These are phyloP conservation scores for Exocentrus adspersus DNA, from an alignment of 2,888 invertebrate genomes.

Conservation along the genomic window DNA sequence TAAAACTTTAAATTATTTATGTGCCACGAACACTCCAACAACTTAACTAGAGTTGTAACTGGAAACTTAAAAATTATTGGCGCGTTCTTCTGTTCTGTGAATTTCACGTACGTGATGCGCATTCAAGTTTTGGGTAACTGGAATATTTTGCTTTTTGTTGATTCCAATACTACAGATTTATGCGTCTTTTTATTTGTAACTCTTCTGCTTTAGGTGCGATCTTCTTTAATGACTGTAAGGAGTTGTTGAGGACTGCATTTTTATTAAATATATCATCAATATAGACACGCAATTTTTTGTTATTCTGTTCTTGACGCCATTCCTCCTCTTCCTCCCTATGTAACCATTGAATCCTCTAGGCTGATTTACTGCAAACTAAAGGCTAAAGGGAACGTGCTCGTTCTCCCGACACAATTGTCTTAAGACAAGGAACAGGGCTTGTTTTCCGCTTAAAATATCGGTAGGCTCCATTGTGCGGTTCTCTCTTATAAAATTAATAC, in stretches of 20 bases:
- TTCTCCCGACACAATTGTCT: slow-evolving; percentile 5
- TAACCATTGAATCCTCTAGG: not conserved
- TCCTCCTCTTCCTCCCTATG: not conserved
- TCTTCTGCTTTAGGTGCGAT: too few species aligned
- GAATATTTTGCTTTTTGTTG: too few species aligned
- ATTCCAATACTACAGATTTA: too few species aligned
- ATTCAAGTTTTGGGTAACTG: too few species aligned
- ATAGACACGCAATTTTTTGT: too few species aligned
- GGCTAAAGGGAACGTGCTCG: not conserved
- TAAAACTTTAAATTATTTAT: not conserved
- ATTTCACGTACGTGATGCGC: too few species aligned
- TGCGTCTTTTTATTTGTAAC: too few species aligned
- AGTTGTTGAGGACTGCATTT: too few species aligned
- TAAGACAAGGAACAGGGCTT: slow-evolving; percentile 8
- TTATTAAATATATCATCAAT: too few species aligned
- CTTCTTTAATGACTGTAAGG: too few species aligned
- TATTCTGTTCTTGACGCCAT: not conserved
- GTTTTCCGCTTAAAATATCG: slow-evolving; percentile 14
- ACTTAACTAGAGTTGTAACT: not conserved
- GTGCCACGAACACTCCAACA: not conserved
- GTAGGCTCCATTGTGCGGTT: slow-evolving; percentile 8
- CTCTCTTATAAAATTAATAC: slow-evolving; percentile 23
- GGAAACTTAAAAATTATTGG: too few species aligned
- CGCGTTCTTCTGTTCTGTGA: too few species aligned
- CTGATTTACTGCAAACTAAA: not conserved